Base-by-base conservation (phyloP, 2,113 vertebrate genomes). In the Coregonus clupeaformis region DNA sequence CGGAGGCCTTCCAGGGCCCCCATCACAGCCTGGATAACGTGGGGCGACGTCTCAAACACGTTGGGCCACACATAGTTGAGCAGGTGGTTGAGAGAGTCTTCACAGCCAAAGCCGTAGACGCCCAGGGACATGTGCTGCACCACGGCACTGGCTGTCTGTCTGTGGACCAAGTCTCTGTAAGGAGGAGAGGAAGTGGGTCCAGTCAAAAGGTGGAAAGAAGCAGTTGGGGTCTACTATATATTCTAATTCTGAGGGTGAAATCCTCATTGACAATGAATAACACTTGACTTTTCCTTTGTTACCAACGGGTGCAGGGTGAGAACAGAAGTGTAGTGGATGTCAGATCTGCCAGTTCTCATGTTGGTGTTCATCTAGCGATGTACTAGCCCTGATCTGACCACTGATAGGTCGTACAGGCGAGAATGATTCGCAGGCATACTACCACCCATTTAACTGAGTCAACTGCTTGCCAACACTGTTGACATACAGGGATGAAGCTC, bases 41-140 rank as follows among this genome's bases (percentile, higher is more conserved):
- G 98, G 18, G 98, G 98, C 6, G 98, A 99, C 0, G 97, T 99
- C 89, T 99, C 97, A 66, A 99, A 99, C 36, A 98, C 97, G 1
- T 99, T 99, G 4, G 98, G 98, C 98, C 98, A 99, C 16, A 99
- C 98, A 0, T 99, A 99, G 84, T 99, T 99, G 29, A 99, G 86
- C 84, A 99, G 88, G 79, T 99, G 97, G 85, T 99, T 99, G 9
- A 99, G 94, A 0, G 97, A 98, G 82, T 99, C 97, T 81, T 99
- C 98, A 42, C 98, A 99, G 76, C 97, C 98, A n/a, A 99, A 99
- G 0, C 98, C 97, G 74, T 98, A 99, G 13, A 99, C 98, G 0
- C 97, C 98, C 66, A 99, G 93, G 6, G 97, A 99, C 97, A 99
- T 99, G 79, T 99, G 98, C 1, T 99, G 98, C 22, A 99, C 97